A percentile compares a stretch with the other conserved stretches of the same genome.
Conservation (phyloP, 2,797 vertebrate genomes). For the Cheirogaleus major region DNA sequence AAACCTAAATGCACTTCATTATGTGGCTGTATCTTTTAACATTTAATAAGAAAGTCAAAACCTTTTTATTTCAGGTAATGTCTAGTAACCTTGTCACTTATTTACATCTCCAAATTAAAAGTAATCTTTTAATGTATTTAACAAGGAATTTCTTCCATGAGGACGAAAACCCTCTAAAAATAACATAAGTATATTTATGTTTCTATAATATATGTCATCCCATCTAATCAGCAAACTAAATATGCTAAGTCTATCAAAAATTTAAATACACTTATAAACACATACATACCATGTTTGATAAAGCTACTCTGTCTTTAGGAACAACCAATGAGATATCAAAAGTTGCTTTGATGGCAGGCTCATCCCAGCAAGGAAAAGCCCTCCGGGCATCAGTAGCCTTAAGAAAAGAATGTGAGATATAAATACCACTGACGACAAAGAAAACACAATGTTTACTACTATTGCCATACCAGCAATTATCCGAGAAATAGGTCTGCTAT, state of each 20-base stretch:
- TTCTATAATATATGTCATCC: not conserved
- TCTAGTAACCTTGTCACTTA: not conserved
- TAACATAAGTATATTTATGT: not conserved
- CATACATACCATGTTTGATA: conserved; percentile 98
- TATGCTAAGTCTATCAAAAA: not conserved
- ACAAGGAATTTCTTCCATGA: conserved; percentile 14
- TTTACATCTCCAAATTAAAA: conserved; percentile 26
- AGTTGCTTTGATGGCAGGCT: conserved; percentile 98
- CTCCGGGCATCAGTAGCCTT: conserved; percentile 98
- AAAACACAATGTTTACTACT: not conserved
- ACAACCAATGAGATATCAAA: conserved; percentile 98
- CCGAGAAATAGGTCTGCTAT: not conserved
- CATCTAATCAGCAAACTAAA: conserved; percentile 24
- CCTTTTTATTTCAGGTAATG: conserved; percentile 7
- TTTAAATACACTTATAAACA: conserved; percentile 42
- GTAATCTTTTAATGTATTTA: not conserved
- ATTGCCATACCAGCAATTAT: not conserved
- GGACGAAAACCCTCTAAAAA: not conserved
- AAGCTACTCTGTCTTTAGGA: conserved; percentile 97
- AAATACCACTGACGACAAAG: conserved; percentile 36
- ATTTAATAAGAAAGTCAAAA: conserved; percentile 18
- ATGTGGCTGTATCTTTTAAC: not conserved
- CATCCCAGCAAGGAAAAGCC: conserved; percentile 99
- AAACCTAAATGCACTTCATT: not conserved
- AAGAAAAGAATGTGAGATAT: conserved; percentile 64